Base-by-base conservation (phyloP, 2,113 vertebrate genomes). In the Albula goreensis region DNA sequence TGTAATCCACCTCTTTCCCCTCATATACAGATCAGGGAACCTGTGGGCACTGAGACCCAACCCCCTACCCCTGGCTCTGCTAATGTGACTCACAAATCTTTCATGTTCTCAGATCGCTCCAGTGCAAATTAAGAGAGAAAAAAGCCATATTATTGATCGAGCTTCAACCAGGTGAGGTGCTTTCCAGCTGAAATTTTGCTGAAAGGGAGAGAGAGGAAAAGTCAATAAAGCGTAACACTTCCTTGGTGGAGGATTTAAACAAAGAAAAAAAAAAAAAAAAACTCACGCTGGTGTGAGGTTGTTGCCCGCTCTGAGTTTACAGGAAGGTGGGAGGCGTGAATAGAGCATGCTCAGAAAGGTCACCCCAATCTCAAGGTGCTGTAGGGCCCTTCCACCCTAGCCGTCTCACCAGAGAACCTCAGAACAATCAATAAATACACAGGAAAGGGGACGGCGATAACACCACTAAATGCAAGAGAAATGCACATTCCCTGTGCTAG, bases 211-310 rank as follows among this genome's bases (percentile, higher is more conserved):
- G 90, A 91, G 92, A 89, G 31, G 88, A 90, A 94, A 93, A 94
- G 95, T 94, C 93, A 93, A 95, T 94, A 94, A 92, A 93, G 93
- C 92, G 93, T 93, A 94, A 92, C 92, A 93, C 93, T 90, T 89
- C 89, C 93, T 91, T 90, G 91, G 92, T 92, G 90, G 92, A 90
- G 89, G 89, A 92, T 90, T 89, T 19, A 66, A 84, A 83, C 31
- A 41, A 41, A 41, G 31, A 80, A 85, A 48, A 51, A 74, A 85
- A 66, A 89, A 78, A 89, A 89, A 85, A 66, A 89, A 78, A 89
- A 89, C 94, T 94, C 92, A 92, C 93, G 93, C 93, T 87, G 90
- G 86, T 93, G 90, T 93, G 87, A 92, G 88, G 90, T 90, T 93
- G 94, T 93, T 93, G 93, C 86, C 89, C 93, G 93, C 91, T 91